Percentiles rank a stretch among this genome's conserved stretches.
Evolutionary conservation across 2,113 vertebrate genomes (phyloP).

Genomic region (Phasianus colchicus): DNA sequence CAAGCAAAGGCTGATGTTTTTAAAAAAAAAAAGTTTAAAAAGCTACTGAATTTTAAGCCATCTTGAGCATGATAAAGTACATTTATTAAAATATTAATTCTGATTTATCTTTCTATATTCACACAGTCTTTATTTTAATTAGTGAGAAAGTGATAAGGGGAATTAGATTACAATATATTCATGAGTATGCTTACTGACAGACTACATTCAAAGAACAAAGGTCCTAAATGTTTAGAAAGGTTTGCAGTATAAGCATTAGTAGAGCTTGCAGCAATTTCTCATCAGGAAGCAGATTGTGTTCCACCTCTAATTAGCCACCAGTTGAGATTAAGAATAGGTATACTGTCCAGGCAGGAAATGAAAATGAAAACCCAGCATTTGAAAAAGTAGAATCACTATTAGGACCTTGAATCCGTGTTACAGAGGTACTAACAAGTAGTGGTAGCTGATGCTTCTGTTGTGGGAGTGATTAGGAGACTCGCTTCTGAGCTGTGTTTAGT

Average conservation of each 20-base stretch:
- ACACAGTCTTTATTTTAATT: not conserved
- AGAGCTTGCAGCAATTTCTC: not conserved
- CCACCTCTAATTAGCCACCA: not conserved
- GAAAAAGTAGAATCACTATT: not conserved
- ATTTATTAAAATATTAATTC: not conserved
- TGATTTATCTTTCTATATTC: not conserved
- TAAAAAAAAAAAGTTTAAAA: not conserved
- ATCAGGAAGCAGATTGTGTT: not conserved
- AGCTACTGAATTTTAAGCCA: not conserved
- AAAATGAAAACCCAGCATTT: not conserved
- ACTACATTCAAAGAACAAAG: not conserved
- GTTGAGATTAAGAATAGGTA: not conserved
- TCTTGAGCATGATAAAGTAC: not conserved
- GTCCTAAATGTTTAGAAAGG: not conserved
- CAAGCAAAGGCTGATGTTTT: not conserved
- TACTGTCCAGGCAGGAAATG: not conserved
- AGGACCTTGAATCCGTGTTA: not conserved
- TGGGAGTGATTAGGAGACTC: not conserved
- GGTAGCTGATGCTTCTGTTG: not conserved
- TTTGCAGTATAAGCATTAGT: not conserved
- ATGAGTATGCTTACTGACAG: not conserved
- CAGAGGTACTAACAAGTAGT: not conserved
- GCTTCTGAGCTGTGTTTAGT: not conserved
- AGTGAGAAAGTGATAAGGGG: not conserved
- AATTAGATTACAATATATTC: not conserved